phyloP scores from a whole-genome alignment of 2,888 invertebrate genomes.

The Spilosoma lubricipeda region DNA sequence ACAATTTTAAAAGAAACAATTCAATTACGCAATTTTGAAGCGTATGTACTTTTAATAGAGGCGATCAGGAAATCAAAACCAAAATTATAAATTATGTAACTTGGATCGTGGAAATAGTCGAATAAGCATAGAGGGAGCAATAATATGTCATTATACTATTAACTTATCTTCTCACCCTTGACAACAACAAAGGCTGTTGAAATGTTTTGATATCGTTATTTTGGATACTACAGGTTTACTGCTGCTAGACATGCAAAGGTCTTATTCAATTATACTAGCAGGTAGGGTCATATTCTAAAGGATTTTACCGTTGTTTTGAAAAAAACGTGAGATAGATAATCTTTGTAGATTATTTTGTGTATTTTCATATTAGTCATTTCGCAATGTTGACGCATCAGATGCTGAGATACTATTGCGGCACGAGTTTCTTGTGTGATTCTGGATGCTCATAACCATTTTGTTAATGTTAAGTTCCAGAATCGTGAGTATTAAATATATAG shows the following conservation, averaged over 20 bases:
- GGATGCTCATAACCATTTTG: conserved; percentile 27
- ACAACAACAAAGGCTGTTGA: conserved; percentile 84
- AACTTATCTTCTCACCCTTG: conserved; percentile 86
- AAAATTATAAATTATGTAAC: conserved; percentile 60
- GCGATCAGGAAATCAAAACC: conserved; percentile 23
- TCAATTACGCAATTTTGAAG: conserved; percentile 49
- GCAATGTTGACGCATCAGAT: conserved; percentile 53
- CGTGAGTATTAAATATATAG: conserved; percentile 1
- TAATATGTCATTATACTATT: conserved; percentile 86
- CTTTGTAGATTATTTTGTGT: conserved; percentile 64
- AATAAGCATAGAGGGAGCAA: conserved; percentile 73
- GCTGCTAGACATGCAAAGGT: conserved; percentile 80
- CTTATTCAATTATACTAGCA: conserved; percentile 74
- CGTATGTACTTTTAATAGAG: conserved; percentile 32
- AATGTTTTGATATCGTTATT: conserved; percentile 84
- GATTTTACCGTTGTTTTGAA: conserved; percentile 49
- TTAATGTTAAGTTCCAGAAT: conserved; percentile 18
- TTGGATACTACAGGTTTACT: conserved; percentile 71
- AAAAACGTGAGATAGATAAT: conserved; percentile 78
- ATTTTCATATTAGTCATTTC: conserved; percentile 60
- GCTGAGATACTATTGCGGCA: conserved; percentile 45
- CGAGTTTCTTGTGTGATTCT: conserved; percentile 50
- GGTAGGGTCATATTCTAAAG: conserved; percentile 40
- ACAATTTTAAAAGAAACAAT: conserved; percentile 39
- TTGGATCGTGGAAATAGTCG: conserved; percentile 70